Base-by-base conservation (phyloP, 2,888 invertebrate genomes). In the Xylophagus ater region DNA sequence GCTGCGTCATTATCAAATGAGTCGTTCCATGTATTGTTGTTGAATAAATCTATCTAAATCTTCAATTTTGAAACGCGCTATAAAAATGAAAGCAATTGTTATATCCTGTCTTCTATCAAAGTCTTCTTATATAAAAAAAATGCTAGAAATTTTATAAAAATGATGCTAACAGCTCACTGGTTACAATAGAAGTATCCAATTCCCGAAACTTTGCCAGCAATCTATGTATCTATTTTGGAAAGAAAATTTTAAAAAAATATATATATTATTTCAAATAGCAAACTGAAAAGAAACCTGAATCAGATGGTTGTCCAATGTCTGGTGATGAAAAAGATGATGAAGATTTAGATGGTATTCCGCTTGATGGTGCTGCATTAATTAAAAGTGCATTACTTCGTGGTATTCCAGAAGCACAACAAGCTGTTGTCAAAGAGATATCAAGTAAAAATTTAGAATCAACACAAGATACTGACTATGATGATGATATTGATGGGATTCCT, bases 331-430 rank as follows among this genome's bases (percentile, higher is more conserved):
- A 68, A 30, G 70, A 76, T 56, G 74, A 73, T 45, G 76, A 76
- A 49, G 79, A 78, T 46, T 68, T 78, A 35, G 83, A 85, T 56
- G 82, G 81, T 5, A 77, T 81, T 37, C 80, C 81, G 29, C 70
- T 87, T 42, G 86, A 87, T 62, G 86, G 87, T 12, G 86, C 86
- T 15, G 81, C 86, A 6, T 69, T 88, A 44, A 66, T 88, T 1
- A 79, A 87, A 53, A 78, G 74, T 37, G 78, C 76, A 3, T 62
- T 79, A 57, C 69, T 51, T 66, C 68, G 54, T 50, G 58, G 58
- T 3, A 41, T 64, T 18, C 60, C 63, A 1, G 64, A 65, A 20
- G 48, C 51, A 2, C 40, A 51, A n/a, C 48, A 37, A 40, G 38
- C 51, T 6, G 60, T 51, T 57, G 65, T 50, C 57, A 62, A 58